A percentile compares a stretch with the other conserved stretches of the same genome.
Conservation (phyloP, 2,797 vertebrate species). For the Neostethus bicornis region DNA sequence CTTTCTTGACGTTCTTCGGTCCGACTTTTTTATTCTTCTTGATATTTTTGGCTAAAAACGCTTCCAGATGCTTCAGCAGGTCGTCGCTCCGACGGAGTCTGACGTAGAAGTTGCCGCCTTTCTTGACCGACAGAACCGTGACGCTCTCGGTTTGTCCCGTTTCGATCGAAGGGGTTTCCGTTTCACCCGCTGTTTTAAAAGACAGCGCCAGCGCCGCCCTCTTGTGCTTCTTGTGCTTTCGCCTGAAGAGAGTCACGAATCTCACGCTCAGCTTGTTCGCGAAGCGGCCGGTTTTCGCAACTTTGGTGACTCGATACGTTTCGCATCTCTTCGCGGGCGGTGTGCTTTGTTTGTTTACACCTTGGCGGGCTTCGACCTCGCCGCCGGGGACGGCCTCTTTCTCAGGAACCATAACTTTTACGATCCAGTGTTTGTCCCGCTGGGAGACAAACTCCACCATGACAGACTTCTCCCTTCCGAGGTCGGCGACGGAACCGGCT, state of each 20-base stretch:
- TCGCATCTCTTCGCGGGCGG: too few species aligned
- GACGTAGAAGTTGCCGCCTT: conserved; percentile 73
- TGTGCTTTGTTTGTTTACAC: conserved; percentile 11
- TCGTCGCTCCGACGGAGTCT: conserved; percentile 67
- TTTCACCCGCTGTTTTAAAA: too few species aligned
- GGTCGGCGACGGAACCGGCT: conserved; percentile 67
- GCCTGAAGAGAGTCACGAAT: accelerated
- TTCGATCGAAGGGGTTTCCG: conserved; percentile 53
- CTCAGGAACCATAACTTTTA: conserved; percentile 72
- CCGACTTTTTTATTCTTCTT: conserved; percentile 38
- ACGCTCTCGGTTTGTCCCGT: conserved; percentile 68
- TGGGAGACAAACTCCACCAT: conserved; percentile 81
- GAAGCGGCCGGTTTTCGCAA: background rate
- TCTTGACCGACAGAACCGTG: conserved; percentile 69
- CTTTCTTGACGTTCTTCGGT: conserved; percentile 68
- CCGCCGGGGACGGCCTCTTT: conserved; percentile 26
- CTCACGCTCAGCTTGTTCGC: background rate
- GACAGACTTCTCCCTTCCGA: conserved; percentile 72
- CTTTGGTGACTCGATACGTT: too few species aligned
- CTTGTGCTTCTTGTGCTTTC: background rate
- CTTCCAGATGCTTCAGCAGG: conserved; percentile 56
- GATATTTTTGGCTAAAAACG: conserved; percentile 59
- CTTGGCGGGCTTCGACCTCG: conserved; percentile 5
- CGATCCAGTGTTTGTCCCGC: conserved; percentile 76
- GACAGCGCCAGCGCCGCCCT: too few species aligned